Evolutionary conservation across 2,113 vertebrate genomes (phyloP), one percentile per base, ranked within the genome.

Genomic region (Anhinga rufa): DNA sequence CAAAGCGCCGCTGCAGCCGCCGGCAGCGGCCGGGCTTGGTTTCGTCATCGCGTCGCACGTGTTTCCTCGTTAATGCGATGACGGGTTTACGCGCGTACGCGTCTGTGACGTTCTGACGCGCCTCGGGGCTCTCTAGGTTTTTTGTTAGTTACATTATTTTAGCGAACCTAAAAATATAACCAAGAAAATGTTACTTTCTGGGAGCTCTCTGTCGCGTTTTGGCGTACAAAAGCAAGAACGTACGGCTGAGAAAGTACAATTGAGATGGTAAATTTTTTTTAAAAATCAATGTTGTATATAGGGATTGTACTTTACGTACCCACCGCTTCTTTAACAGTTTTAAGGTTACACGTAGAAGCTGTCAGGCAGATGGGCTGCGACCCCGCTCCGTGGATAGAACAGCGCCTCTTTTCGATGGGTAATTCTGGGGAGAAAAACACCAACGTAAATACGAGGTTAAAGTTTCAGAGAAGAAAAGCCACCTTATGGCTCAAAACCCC

Each of bases 31-130:
- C 44, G 3, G 42, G 3, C 19, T 15, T 7, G 24, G 38, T 19
- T 46, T 18, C 44, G 16, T 46, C 44, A 18, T 18, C 44, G 18
- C 44, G 18, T 46, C 44, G 17, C 46, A 8, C 15, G 2, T 14
- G 2, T 38, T 9, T 34, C 44, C 46, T 6, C 21, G 1, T 28
- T 12, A 2, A 24, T 2, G 10, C 1, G 4, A 11, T 6, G 12
- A 24, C 11, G 61, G 32, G 1, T 60, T 51, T 49, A 19, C 1
- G 4, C 0, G 8, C 13, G 31, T 7, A 8, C 14, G 0, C 26
- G 29, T 17, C 42, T 19, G 29, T 3, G 17, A 44, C 40, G 64
- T 28, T 38, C 24, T 9, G 22, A 16, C 38, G 51, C 8, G 1
- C 25, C 1, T 40, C 7, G 14, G 36, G 48, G 14, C 15, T 26